Percentiles rank a stretch among this genome's conserved stretches.
These are phyloP conservation scores for Camarhynchus parvulus DNA, from an alignment of 2,113 vertebrate genomes.

Conservation along the genomic window DNA sequence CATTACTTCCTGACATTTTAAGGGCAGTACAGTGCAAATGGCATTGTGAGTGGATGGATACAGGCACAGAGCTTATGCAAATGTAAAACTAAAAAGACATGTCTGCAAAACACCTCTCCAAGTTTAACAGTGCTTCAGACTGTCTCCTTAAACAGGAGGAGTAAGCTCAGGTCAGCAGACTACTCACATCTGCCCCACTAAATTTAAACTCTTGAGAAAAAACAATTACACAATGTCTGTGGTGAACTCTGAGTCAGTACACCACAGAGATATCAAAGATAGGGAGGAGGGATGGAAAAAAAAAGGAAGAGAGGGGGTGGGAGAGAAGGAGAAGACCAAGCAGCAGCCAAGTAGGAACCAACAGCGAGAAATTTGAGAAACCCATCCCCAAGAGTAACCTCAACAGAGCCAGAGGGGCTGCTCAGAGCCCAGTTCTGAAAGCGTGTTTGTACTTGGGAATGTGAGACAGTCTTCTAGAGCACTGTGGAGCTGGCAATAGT, in stretches of 20 bases:
- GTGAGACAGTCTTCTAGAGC: background rate
- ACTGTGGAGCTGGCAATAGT: background rate
- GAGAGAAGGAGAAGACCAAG: background rate
- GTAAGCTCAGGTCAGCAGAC: background rate
- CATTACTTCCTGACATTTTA: background rate
- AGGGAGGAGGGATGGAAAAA: background rate
- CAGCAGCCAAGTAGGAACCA: background rate
- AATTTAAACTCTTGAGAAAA: constrained; percentile 4
- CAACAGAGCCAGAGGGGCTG: background rate
- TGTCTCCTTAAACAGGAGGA: background rate
- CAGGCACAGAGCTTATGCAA: background rate
- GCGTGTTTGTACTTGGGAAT: background rate
- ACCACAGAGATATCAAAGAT: background rate
- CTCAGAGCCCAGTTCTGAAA: background rate
- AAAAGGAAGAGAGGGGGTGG: too few relatives aligned
- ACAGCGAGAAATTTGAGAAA: rapidly evolving
- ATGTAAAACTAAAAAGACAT: rapidly evolving
- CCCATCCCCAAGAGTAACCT: background rate
- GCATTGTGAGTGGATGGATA: background rate
- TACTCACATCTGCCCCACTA: constrained; percentile 23
- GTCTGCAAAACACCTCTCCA: background rate
- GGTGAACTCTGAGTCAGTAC: constrained; percentile 40
- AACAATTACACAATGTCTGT: constrained; percentile 15
- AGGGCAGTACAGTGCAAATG: background rate
- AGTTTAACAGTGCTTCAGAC: background rate